Conservation (phyloP, 2,888 invertebrate species). For the Amblyjoppa proteus region DNA sequence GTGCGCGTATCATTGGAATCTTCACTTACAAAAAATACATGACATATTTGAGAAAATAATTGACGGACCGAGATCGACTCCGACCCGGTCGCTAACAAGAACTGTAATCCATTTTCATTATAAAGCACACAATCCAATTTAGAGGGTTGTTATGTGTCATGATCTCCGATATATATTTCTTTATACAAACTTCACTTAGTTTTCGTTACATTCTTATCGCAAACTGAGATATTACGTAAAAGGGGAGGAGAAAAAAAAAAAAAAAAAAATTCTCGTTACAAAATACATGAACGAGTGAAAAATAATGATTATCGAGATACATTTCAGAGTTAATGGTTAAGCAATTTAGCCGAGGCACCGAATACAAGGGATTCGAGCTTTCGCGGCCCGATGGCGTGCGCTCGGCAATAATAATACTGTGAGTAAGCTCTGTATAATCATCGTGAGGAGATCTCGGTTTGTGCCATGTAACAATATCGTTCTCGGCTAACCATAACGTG, state of each 20-base stretch:
- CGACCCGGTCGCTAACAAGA: too few relatives aligned
- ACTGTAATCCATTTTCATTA: not conserved
- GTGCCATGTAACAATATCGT: slow-evolving; percentile 69
- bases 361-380: slow-evolving; percentile 38
- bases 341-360: slow-evolving; percentile 28
- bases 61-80: not conserved
- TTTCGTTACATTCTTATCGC: not conserved
- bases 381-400: slow-evolving; percentile 55
- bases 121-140: not conserved
- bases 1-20: not conserved
- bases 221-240: not conserved
- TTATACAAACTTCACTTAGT: not conserved
- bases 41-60: not conserved
- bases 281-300: not conserved
- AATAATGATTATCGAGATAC: slow-evolving; percentile 3
- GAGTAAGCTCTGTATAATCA: slow-evolving; percentile 45
- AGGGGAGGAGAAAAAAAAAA: not conserved
- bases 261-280: not conserved
- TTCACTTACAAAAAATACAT: not conserved
- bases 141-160: too few relatives aligned
- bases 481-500: slow-evolving; percentile 68
- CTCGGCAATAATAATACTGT: slow-evolving; percentile 53
- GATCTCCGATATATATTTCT: not conserved
- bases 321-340: slow-evolving; percentile 45
- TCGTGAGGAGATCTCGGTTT: slow-evolving; percentile 60